These are phyloP conservation scores for Timema cristinae DNA, from an alignment of 2,888 invertebrate genomes.

Conservation along the genomic window DNA sequence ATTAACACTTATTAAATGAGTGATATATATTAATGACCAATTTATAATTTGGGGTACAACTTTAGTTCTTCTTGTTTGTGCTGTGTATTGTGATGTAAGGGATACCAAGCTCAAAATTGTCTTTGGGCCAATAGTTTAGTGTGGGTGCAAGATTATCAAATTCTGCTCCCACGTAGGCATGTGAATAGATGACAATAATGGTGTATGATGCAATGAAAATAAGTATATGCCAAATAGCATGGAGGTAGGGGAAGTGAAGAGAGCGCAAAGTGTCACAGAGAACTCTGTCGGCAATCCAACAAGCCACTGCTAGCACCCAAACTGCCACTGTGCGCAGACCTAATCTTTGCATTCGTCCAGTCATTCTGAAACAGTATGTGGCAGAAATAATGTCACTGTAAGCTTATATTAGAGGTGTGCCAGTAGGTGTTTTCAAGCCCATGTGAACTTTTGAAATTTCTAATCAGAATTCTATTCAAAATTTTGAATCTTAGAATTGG, in stretches of 20 bases:
- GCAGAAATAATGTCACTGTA: slow-evolving; percentile 27
- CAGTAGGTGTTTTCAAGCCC: too few species aligned
- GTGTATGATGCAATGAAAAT: slow-evolving; percentile 77
- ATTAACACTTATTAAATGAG: too few species aligned
- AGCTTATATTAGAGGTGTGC: too few species aligned
- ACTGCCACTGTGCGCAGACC: slow-evolving; percentile 65
- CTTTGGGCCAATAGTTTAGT: slow-evolving; percentile 70
- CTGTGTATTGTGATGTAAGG: slow-evolving; percentile 55
- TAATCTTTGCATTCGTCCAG: slow-evolving; percentile 59
- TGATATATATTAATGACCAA: too few species aligned
- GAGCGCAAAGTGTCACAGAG: slow-evolving; percentile 76
- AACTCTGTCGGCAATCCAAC: slow-evolving; percentile 73
- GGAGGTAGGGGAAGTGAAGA: slow-evolving; percentile 77
- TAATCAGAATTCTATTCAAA: too few species aligned
- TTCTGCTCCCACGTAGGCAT: slow-evolving; percentile 69
- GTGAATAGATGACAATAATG: slow-evolving; percentile 72
- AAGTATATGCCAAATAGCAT: slow-evolving; percentile 77
- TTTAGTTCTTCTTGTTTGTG: too few species aligned
- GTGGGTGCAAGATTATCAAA: slow-evolving; percentile 65
- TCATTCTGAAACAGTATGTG: slow-evolving; percentile 26
- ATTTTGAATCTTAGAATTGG: too few species aligned
- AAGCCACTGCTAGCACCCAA: slow-evolving; percentile 65
- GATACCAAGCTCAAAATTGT: slow-evolving; percentile 71
- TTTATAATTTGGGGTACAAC: too few species aligned
- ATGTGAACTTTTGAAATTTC: too few species aligned